Evolutionary conservation across 2,797 vertebrate species (phyloP).

Genomic region (Dryobates pubescens): DNA sequence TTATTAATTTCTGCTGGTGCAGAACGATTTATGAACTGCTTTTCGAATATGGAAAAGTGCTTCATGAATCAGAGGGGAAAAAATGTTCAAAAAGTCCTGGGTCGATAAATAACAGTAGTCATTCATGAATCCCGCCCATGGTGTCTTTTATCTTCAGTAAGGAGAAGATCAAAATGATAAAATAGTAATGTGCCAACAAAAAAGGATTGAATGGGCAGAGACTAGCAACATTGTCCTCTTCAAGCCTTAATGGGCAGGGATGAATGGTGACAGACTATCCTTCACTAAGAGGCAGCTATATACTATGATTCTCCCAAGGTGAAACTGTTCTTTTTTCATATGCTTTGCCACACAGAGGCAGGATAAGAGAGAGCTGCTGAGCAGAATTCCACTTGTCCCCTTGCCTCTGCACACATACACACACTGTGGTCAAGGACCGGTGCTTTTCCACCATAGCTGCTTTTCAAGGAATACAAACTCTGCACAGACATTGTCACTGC

Average conservation of each 20-base stretch:
- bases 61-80: slow-evolving; percentile 79
- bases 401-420: not conserved
- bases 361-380: not conserved
- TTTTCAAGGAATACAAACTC: not conserved
- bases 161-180: slow-evolving; percentile 62
- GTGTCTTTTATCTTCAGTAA: slow-evolving; percentile 74
- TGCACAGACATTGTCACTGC: not conserved
- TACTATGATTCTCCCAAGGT: not conserved
- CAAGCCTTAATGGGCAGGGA: slow-evolving; percentile 22
- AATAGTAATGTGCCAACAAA: slow-evolving; percentile 45
- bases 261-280: not conserved
- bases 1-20: slow-evolving; percentile 81
- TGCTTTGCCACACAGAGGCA: not conserved
- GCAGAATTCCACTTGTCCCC: not conserved
- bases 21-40: slow-evolving; percentile 81
- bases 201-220: slow-evolving; percentile 41
- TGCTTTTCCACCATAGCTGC: not conserved
- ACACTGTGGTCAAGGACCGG: rapidly evolving
- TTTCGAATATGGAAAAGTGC: slow-evolving; percentile 77
- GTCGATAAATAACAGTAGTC: slow-evolving; percentile 80
- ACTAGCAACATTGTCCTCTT: slow-evolving; percentile 24
- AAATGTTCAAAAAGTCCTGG: slow-evolving; percentile 78
- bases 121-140: slow-evolving; percentile 75
- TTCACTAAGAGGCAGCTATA: not conserved
- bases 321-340: not conserved